Conservation (phyloP, 2,797 vertebrate species). For the Gymnocypris eckloni region DNA sequence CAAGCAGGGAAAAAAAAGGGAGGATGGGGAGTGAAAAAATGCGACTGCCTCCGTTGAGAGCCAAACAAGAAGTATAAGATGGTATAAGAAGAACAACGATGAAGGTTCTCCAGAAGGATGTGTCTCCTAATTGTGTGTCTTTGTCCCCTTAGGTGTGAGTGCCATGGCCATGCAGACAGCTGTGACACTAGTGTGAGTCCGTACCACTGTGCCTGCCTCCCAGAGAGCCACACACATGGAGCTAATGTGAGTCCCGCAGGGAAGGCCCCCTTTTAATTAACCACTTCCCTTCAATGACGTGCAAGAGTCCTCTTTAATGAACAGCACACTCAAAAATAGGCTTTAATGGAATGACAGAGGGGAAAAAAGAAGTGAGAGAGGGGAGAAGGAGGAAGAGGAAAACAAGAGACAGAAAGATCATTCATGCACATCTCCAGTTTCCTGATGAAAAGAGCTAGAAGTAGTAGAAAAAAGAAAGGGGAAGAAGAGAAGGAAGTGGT, state of each 20-base stretch:
- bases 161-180: slow-evolving; percentile 85
- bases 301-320: slow-evolving; percentile 69
- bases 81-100: not conserved
- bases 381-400: not conserved
- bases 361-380: slow-evolving; percentile 13
- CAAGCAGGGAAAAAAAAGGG: no score
- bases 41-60: no score
- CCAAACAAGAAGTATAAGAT: no score
- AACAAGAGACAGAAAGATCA: slow-evolving; percentile 24
- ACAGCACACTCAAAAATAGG: slow-evolving; percentile 58
- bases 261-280: slow-evolving; percentile 70
- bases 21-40: no score
- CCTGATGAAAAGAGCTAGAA: slow-evolving; percentile 54
- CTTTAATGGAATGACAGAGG: slow-evolving; percentile 56
- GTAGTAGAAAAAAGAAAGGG: slow-evolving; percentile 17
- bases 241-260: slow-evolving; percentile 83
- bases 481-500: slow-evolving; percentile 60
- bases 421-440: slow-evolving; percentile 55
- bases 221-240: slow-evolving; percentile 86
- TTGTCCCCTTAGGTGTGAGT: slow-evolving; percentile 84
- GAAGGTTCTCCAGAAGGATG: not conserved
- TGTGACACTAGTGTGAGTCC: slow-evolving; percentile 81
- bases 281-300: slow-evolving; percentile 68
- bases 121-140: slow-evolving; percentile 52
- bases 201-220: slow-evolving; percentile 84